phyloP scores from a whole-genome alignment of 2,797 vertebrate species.

The Acanthopagrus latus region DNA sequence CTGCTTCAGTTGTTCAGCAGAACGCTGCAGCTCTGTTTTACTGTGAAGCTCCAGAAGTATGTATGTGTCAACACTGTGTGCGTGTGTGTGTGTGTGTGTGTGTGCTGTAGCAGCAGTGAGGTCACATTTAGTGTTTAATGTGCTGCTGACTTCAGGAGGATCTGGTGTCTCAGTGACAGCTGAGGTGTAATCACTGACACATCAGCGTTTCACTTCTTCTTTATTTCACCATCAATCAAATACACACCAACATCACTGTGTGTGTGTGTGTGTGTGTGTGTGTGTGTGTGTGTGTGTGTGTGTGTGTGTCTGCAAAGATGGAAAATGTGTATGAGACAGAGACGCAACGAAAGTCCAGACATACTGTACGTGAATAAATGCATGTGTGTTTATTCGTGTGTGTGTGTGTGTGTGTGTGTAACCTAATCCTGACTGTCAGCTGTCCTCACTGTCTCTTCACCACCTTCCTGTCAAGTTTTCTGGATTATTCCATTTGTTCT shows the following conservation, averaged over 20 bases:
- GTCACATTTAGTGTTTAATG: constrained; percentile 22
- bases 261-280: background rate
- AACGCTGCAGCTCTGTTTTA: too few relatives aligned
- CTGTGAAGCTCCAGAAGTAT: too few relatives aligned
- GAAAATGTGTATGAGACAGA: background rate
- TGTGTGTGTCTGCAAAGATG: background rate
- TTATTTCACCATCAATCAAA: constrained; percentile 33
- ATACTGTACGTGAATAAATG: background rate
- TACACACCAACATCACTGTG: background rate
- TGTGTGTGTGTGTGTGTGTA: constrained; percentile 31
- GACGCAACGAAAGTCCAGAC: background rate
- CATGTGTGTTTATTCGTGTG: background rate
- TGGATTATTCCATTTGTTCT: constrained; percentile 80
- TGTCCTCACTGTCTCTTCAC: constrained; percentile 44
- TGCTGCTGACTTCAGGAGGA: constrained; percentile 25
- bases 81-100: too few relatives aligned
- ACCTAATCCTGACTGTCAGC: constrained; percentile 50
- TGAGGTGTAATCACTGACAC: constrained; percentile 42
- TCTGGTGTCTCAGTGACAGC: constrained; percentile 59
- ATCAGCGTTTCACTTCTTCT: constrained; percentile 29
- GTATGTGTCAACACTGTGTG: too few relatives aligned
- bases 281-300: background rate
- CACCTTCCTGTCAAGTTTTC: constrained; percentile 61
- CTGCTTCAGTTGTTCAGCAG: too few relatives aligned
- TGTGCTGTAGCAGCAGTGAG: background rate